Base-by-base conservation (phyloP, 2,797 vertebrate species). In the Sebastes vulpes region DNA sequence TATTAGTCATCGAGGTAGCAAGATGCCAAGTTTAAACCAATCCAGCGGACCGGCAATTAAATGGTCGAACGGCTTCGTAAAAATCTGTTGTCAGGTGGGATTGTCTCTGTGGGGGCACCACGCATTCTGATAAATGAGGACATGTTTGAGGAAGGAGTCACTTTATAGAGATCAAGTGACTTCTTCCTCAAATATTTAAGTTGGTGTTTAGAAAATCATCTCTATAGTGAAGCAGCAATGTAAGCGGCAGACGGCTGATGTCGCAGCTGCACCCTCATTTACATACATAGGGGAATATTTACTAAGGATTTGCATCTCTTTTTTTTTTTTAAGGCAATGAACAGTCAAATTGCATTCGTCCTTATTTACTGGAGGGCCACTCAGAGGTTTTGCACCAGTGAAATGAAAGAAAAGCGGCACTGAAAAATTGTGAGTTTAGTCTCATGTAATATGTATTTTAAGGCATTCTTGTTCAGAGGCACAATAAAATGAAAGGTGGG, bases 11-110 rank as follows among this genome's bases (percentile, higher is more conserved):
- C 35, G 31, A 77, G 70, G 74, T 73, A 18, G 52, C 21, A 31
- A 58, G 10, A 52, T 73, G 71, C 80, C 66, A 63, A 65, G 52
- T 87, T 79, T 57, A 53, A 59, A 69, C 46, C 65, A 63, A 38
- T 35, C 65, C 42, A 31, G 29, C 25, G 25, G 67, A 29, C 23
- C 18, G 26, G 16, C 35, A 38, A 66, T 83, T 74, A 70, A 78
- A 71, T 4, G 67, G 48, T 20, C 42, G 65, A 77, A 48, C 32
- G 54, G 32, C 31, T 42, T 70, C 2, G 23, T 61, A 54, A 72
- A 61, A 61, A 56, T 56, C 64, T 12, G 25, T 50, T 75, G 72
- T 83, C 65, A 69, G 56, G 14, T 38, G 46, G 26, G 26, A 66
- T 61, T 53, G n/a, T 74, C 12, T 75, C 57, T 14, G 18, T 7